Evolutionary conservation across 2,888 invertebrate species (phyloP).

Genomic region (Lithophane ornitopus): DNA sequence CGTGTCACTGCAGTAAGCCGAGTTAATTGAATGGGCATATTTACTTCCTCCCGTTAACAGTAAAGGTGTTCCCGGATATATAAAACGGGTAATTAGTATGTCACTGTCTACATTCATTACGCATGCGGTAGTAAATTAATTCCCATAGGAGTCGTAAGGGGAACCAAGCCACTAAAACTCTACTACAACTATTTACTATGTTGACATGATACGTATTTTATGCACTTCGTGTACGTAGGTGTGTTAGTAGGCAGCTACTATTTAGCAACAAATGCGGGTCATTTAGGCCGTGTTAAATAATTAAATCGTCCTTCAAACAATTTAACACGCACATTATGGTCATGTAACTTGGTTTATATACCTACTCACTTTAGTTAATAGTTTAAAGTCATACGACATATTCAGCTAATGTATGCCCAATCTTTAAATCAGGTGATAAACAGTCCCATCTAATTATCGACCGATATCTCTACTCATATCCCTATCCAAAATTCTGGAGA

Average conservation of each 20-base stretch:
- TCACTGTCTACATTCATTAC: constrained; percentile 10
- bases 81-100: constrained; percentile 22
- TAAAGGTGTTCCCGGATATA: not conserved
- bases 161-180: constrained; percentile 29
- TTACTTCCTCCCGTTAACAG: not conserved
- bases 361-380: not conserved
- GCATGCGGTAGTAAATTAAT: constrained; percentile 23
- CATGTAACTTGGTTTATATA: not conserved
- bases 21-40: not conserved
- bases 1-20: not conserved
- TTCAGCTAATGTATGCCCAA: no score
- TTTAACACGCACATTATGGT: constrained; percentile 12
- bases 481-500: no score
- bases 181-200: constrained; percentile 21
- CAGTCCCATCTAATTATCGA: no score
- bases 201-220: constrained; percentile 33
- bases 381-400: no score
- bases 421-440: no score
- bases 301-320: constrained; percentile 35
- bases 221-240: constrained; percentile 18
- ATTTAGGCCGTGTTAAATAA: constrained; percentile 31
- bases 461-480: no score
- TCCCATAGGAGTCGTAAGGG: constrained; percentile 11
- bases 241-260: not conserved
- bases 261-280: not conserved